Base-by-base conservation (phyloP, 2,797 vertebrate genomes). In the Columba guinea region DNA sequence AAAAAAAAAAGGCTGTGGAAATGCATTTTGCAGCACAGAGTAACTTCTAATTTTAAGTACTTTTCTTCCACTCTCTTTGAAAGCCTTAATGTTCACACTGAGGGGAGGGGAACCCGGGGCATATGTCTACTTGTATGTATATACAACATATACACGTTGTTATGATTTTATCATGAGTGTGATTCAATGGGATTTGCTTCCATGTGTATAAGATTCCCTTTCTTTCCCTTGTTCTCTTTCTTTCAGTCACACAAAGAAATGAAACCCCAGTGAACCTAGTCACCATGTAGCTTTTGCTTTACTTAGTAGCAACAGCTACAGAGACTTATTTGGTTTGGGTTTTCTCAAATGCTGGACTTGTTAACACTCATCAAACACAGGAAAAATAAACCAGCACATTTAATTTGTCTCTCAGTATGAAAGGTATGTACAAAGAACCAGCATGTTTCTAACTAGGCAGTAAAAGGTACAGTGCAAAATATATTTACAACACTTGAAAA, bases 301-400 rank as follows among this genome's bases (percentile, higher is more conserved):
- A 78, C 86, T 96, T 88, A 67, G 81, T 77, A 95, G 39, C 44
- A 95, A 87, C 87, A 96, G 90, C 93, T 95, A 97, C 65, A 91
- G 87, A 95, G 52, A 56, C 68, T 78, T 93, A 88, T 95, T 94
- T 94, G 64, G 71, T 82, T 94, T 94, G 80, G 60, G 35, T 94
- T 97, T 97, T 94, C 89, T 96, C 77, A 94, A 97, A 97, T 44
- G 74, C 62, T 56, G 84, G 71, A 87, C 96, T 96, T 97, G 92
- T 94, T 97, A 97, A 91, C 89, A 90, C 83, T 96, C 49, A 1
- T 89, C 93, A 96, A 97, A 96, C 90, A 94, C 86, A 93, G 77
- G 73, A 97, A 98, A 97, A 97, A 96, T 94, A 95, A 97, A 97
- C 60, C 74, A 70, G 67, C 79, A 87, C 68, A n/a, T 97, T 97